phyloP scores from a whole-genome alignment of 1,140 invertebrate species.

The Acyrthosiphon pisum region DNA sequence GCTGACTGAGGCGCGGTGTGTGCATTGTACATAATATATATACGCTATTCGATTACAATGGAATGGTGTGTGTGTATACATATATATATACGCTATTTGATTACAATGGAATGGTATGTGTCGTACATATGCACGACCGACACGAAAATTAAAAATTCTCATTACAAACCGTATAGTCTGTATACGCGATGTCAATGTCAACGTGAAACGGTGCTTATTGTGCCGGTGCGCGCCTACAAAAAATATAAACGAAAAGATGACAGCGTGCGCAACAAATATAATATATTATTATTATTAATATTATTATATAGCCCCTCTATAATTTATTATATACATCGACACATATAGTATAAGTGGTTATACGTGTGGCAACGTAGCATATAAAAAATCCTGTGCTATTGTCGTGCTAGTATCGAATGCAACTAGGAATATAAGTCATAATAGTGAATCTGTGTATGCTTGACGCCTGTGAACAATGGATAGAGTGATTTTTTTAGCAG shows the following conservation, averaged over 20 bases:
- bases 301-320: background rate
- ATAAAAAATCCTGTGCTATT: background rate
- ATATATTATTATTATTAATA: background rate
- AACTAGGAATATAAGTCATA: background rate
- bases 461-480: background rate
- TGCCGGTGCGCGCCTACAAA: constrained; percentile 22
- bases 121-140: constrained; percentile 9
- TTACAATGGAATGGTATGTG: constrained; percentile 4
- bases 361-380: background rate
- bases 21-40: background rate
- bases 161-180: background rate
- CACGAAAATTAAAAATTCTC: constrained; percentile 51
- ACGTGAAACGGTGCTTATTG: background rate
- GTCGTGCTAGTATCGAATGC: too few species aligned
- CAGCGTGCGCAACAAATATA: background rate
- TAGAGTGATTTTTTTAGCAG: background rate
- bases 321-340: background rate
- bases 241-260: constrained; percentile 15
- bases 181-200: constrained; percentile 45
- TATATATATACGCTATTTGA: background rate
- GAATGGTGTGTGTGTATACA: background rate
- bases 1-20: background rate
- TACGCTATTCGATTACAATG: constrained; percentile 10
- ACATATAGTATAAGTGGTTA: background rate
- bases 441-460: background rate